Conservation (phyloP, 2,888 invertebrate species). For the Eupithecia inturbata region DNA sequence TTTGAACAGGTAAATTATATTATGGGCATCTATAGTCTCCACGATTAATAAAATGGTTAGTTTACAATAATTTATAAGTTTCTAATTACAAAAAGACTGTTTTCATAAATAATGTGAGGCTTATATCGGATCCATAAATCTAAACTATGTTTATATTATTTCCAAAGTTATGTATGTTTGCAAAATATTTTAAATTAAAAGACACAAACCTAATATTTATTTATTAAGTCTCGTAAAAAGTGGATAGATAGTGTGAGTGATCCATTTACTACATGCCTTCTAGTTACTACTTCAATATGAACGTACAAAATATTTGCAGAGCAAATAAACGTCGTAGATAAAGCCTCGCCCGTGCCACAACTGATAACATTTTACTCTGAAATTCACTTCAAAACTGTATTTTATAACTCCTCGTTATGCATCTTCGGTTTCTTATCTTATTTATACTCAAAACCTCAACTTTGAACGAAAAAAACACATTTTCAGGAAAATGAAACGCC, state of each 20-base stretch:
- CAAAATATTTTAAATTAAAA: too few species aligned
- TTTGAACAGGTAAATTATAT: too few species aligned
- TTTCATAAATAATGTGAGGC: too few species aligned
- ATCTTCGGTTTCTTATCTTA: neutral
- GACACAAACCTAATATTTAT: too few species aligned
- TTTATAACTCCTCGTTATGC: conserved; percentile 10
- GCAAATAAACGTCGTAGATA: conserved; percentile 67
- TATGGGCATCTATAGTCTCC: too few species aligned
- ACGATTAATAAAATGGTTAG: too few species aligned
- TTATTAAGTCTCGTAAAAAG: neutral
- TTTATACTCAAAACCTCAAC: conserved; percentile 30
- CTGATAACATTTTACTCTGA: conserved; percentile 63
- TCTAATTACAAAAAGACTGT: too few species aligned
- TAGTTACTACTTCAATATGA: conserved; percentile 36
- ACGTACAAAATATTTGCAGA: conserved; percentile 70
- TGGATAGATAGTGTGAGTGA: neutral
- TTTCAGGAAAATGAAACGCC: conserved; percentile 25
- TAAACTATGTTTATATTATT: too few species aligned
- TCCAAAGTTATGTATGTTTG: too few species aligned
- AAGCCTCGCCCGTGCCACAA: conserved; percentile 68
- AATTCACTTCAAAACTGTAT: conserved; percentile 47
- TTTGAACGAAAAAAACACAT: neutral
- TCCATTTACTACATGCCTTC: neutral
- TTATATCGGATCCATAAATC: too few species aligned
- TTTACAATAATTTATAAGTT: too few species aligned